Base-by-base conservation (phyloP, 2,113 vertebrate species). In the Poeciliopsis occidentalis region DNA sequence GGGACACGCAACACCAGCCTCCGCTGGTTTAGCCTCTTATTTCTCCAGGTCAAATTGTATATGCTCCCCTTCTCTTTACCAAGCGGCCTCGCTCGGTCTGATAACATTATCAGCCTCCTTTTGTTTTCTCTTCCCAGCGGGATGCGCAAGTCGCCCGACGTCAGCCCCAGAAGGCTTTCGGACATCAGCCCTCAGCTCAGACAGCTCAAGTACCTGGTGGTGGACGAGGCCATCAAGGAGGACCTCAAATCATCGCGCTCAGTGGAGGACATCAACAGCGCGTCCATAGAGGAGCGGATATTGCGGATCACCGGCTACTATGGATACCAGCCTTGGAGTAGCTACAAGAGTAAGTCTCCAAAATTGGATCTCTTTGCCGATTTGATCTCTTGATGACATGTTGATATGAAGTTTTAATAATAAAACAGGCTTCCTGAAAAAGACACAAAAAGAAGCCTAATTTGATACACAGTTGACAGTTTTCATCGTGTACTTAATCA, bases 111-210 rank as follows among this genome's bases (percentile, higher is more conserved):
- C 72, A 44, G 39, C 39, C 64, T 75, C 61, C 39, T 63, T 91
- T 66, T 91, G 67, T 87, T 75, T 62, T 88, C 75, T 88, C 76
- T 84, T 87, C 92, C 87, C 91, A 97, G 96, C 90, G 94, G 96
- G 87, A 98, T 97, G 96, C 95, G 95, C 89, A 95, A 95, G 89
- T 96, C 97, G 69, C 96, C 96, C 60, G 95, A 98, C 89, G 95
- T 97, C 91, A 98, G 97, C 84, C 97, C 97, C 29, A 95, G 97
- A 92, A 94, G 97, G 92, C 95, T 98, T 91, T 98, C 97, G 47
- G 97, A 99, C 92, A 98, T 99, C 92, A 96, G 98, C 94, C 95
- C 97, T 87, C 97, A 98, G 92, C 96, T 99, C 82, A 94, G 97
- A 84, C 97, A 99, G 92, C 95, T 99, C 66, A 98, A 97, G 86